phyloP scores from a whole-genome alignment of 2,888 invertebrate species.

The Parasteatoda lunata region DNA sequence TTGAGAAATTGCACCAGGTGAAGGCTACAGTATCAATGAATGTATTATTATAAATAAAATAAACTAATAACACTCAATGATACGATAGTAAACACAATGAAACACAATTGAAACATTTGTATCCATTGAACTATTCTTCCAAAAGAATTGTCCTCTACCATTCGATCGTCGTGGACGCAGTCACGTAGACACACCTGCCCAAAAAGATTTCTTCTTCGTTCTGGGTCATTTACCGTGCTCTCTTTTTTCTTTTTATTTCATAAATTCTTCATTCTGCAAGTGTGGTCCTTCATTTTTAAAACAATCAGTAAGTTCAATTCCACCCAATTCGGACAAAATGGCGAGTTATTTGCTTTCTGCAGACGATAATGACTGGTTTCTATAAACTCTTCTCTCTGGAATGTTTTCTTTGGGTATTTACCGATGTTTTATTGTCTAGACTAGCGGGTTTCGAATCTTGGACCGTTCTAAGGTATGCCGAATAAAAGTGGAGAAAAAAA shows the following conservation, averaged over 20 bases:
- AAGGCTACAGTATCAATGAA: too few relatives aligned
- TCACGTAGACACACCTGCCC: conserved; percentile 49
- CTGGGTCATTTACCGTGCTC: conserved; percentile 24
- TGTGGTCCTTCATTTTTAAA: not conserved
- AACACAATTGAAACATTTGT: not conserved
- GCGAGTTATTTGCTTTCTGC: not conserved
- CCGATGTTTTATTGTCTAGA: not conserved
- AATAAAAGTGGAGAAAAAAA: too few relatives aligned
- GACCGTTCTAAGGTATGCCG: not conserved
- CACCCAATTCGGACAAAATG: not conserved
- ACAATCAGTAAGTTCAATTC: not conserved
- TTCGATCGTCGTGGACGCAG: conserved; percentile 20
- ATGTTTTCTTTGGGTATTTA: not conserved
- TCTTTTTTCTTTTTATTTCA: not conserved
- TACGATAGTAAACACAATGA: not conserved
- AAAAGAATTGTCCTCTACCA: conserved; percentile 16
- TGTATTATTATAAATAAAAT: too few relatives aligned
- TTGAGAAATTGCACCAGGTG: too few relatives aligned
- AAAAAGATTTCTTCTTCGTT: not conserved
- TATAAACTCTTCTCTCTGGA: not conserved
- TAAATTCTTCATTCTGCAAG: not conserved
- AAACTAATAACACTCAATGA: too few relatives aligned
- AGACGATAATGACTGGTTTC: not conserved
- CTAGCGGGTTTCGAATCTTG: not conserved
- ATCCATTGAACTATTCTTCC: conserved; percentile 22